A percentile compares a stretch with the other conserved stretches of the same genome.
phyloP scores from a whole-genome alignment of 1,140 invertebrate species.

The Bathynomus jamesi region DNA sequence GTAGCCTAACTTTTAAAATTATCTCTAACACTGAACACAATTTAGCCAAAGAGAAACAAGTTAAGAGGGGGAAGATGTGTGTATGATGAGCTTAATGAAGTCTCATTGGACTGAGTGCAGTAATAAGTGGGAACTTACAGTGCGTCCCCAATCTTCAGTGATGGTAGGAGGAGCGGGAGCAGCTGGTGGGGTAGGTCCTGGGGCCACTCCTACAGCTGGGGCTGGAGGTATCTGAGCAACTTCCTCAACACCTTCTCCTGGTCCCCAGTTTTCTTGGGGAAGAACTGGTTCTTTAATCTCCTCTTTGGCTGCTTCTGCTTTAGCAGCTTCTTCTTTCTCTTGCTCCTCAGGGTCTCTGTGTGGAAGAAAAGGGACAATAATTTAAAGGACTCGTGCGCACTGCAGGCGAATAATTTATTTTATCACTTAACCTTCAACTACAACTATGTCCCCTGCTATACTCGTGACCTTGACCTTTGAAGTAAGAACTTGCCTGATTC shows the following conservation, averaged over 20 bases:
- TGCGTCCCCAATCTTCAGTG: neutral
- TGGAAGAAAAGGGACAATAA: too few relatives aligned
- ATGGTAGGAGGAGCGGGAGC: neutral
- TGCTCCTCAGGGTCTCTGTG: neutral
- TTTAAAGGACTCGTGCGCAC: too few relatives aligned
- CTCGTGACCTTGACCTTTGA: too few relatives aligned
- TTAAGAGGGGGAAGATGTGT: too few relatives aligned
- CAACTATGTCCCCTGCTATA: too few relatives aligned
- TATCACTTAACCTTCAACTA: too few relatives aligned
- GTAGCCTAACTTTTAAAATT: too few relatives aligned
- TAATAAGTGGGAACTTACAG: neutral
- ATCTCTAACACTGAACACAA: too few relatives aligned
- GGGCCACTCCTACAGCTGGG: neutral
- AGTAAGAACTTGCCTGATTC: too few relatives aligned
- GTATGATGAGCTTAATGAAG: too few relatives aligned
- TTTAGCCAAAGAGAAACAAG: too few relatives aligned
- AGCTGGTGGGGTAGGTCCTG: neutral
- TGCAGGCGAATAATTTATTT: neutral
- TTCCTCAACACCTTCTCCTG: neutral
- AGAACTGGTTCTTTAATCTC: neutral
- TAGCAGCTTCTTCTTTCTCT: neutral
- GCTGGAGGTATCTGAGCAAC: neutral
- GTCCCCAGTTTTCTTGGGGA: neutral
- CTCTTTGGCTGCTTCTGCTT: neutral
- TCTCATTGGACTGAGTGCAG: too few relatives aligned